Evolutionary conservation across 2,113 vertebrate species (phyloP), one percentile per base, ranked within the genome.

Genomic region (Eidolon helvum): DNA sequence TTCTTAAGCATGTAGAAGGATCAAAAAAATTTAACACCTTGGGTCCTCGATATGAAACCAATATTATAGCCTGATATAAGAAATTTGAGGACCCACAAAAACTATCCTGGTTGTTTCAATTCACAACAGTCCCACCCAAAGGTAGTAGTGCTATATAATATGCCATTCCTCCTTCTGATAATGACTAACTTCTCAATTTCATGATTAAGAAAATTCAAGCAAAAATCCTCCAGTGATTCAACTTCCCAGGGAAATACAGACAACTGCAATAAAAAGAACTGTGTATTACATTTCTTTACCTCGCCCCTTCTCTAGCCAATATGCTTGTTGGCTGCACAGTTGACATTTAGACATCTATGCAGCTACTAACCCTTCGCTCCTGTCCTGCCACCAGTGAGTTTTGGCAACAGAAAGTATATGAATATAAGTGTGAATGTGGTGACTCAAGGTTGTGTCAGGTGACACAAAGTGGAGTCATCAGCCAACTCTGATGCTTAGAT

Each of bases 201-300:
- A 59, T 65, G 19, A 72, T 68, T 53, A 68, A 87, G 35, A 85
- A 33, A 85, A 71, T 45, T 24, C 48, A 87, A 75, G 11, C 14
- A 86, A 91, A 82, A 50, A 35, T 68, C 48, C 9, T 91, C 33
- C 55, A 75, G 11, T 1, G 18, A 90, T 45, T 80, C 28, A 2
- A 61, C 40, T 75, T 55, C 30, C 53, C 38, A 26, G 22, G 30
- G 80, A 91, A 93, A 94, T 33, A 95, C 15, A 69, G 63, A 45
- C 35, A 78, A 83, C 35, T 8, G 4, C 15, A 55, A 38, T 21
- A 88, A 63, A 45, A 28, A 80, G 19, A 84, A 30, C 35, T 12
- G 7, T 5, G 28, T 5, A 7, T 10, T 16, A 1, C 1, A 0
- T 7, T 38, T 48, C 18, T 55, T 30, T 16, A 72, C 55, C 4